A percentile compares a stretch with the other conserved stretches of the same genome.
These are phyloP conservation scores for Nemotelus nigrinus DNA, from an alignment of 2,888 invertebrate species.

Conservation along the genomic window DNA sequence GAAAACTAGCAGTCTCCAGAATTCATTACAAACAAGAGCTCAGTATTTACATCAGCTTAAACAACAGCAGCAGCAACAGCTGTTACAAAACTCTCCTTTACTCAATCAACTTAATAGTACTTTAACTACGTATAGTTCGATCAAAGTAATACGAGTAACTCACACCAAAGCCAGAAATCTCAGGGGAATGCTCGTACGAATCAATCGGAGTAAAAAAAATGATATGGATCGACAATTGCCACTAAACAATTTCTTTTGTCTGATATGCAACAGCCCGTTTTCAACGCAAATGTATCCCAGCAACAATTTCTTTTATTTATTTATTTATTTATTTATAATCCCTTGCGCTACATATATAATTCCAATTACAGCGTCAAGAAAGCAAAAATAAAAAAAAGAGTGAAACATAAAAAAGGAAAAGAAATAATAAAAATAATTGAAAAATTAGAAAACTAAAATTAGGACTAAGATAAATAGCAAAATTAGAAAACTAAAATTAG, in stretches of 20 bases:
- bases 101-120: background rate
- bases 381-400: no score
- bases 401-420: no score
- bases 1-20: slow-evolving; percentile 16
- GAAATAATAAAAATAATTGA: no score
- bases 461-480: no score
- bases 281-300: background rate
- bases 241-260: background rate
- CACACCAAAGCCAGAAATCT: background rate
- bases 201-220: background rate
- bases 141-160: background rate
- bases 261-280: no score
- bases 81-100: background rate
- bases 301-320: background rate
- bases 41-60: background rate
- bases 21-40: slow-evolving; percentile 1
- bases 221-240: background rate
- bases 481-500: no score
- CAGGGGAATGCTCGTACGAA: background rate
- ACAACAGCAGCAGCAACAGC: background rate
- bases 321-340: no score
- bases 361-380: no score
- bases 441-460: no score
- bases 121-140: background rate
- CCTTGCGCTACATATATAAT: no score